Conservation (phyloP, 1,140 invertebrate species). For the Drosophila jambulina region DNA sequence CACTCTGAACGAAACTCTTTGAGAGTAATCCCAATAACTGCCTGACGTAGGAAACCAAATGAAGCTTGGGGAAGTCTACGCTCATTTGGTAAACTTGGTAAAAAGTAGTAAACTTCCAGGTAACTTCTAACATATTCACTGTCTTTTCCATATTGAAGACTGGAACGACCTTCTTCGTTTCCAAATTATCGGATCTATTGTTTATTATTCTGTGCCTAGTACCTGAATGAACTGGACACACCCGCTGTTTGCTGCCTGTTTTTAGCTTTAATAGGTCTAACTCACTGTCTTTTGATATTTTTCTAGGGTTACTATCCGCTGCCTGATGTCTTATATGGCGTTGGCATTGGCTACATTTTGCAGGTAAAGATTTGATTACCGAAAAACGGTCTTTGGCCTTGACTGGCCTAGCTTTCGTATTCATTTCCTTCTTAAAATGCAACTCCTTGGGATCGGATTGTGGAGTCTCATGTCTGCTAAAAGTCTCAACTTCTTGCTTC, state of each 20-base stretch:
- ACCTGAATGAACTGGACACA: neutral
- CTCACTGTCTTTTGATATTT: too few species aligned
- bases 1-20: neutral
- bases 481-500: neutral
- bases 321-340: neutral
- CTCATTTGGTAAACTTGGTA: slow-evolving; percentile 17
- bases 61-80: slow-evolving; percentile 3
- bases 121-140: neutral
- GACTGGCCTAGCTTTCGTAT: neutral
- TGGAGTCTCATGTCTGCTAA: neutral
- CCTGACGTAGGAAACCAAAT: slow-evolving; percentile 11
- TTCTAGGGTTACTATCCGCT: neutral
- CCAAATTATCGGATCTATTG: neutral
- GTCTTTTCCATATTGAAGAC: too few species aligned
- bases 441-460: neutral
- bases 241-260: neutral
- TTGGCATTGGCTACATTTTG: neutral
- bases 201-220: neutral
- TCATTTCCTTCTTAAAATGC: neutral
- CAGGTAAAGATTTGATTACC: neutral
- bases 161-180: neutral
- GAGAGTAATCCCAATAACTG: slow-evolving; percentile 1
- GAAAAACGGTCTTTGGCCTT: too few species aligned
- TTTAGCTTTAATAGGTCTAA: neutral
- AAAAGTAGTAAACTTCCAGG: neutral